Conservation (phyloP, 2,113 vertebrate genomes). For the Himantopus leucocephalus region DNA sequence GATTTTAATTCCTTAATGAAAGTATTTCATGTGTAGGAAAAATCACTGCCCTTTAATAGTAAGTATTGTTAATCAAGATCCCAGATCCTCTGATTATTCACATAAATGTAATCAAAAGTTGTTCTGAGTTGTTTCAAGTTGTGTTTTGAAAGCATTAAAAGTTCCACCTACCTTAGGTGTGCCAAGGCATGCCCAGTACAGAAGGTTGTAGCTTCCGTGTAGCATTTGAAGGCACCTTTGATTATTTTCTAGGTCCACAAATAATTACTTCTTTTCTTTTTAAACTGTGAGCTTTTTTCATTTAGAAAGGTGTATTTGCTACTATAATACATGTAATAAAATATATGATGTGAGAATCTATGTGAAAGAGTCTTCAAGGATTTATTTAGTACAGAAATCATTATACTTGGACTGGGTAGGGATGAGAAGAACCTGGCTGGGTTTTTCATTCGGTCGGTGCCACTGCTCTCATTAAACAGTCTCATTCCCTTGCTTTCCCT, state of each 20-base stretch:
- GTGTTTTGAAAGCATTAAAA: not conserved
- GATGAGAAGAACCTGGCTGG: not conserved
- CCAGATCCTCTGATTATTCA: not conserved
- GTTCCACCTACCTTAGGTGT: not conserved
- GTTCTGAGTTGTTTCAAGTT: not conserved
- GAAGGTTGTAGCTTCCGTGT: not conserved
- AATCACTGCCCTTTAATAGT: not conserved
- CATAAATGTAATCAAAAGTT: not conserved
- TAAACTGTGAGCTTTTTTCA: not conserved
- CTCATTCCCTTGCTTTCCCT: not conserved
- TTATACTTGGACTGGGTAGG: not conserved
- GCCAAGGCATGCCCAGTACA: not conserved
- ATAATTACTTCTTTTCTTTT: not conserved
- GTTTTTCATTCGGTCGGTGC: not conserved
- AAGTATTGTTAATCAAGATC: not conserved
- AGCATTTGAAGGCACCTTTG: not conserved
- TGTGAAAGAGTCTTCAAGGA: not conserved
- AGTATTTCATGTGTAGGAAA: not conserved
- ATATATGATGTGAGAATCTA: not conserved
- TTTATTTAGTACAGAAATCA: not conserved
- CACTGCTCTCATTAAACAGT: not conserved
- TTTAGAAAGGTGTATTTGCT: not conserved
- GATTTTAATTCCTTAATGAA: constrained; percentile 2
- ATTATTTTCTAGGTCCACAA: not conserved
- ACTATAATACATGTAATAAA: not conserved